Evolutionary conservation across 2,888 invertebrate species (phyloP).

Genomic region (Caenorhabditis afra): DNA sequence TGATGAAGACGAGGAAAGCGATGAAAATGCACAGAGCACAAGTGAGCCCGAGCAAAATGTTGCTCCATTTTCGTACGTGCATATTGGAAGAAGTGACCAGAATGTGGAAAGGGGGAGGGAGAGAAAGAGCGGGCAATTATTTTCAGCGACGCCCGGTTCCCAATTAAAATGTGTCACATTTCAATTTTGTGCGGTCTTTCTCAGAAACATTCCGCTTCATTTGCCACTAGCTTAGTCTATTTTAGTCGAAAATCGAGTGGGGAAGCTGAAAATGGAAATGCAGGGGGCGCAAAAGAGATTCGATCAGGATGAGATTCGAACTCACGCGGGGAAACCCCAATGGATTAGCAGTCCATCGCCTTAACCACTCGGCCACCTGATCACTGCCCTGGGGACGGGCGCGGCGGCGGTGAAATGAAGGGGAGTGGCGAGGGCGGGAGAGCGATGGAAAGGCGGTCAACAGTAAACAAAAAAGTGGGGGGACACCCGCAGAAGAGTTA

Average conservation of each 20-base stretch:
- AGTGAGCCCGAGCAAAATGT: conserved; percentile 23
- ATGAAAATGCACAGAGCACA: conserved; percentile 36
- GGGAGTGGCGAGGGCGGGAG: no score
- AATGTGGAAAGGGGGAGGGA: background rate
- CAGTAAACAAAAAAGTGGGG: no score
- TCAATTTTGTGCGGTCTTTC: background rate
- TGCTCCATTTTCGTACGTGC: conserved; percentile 15
- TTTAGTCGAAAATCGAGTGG: no score
- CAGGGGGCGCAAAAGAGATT: conserved; percentile 41
- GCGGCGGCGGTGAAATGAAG: background rate
- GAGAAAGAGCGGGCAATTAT: background rate
- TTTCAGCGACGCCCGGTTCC: background rate
- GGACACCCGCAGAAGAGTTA: no score
- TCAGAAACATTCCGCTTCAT: no score
- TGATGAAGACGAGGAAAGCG: conserved; percentile 19
- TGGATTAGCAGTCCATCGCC: conserved; percentile 81
- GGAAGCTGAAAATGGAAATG: no score
- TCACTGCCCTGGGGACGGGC: conserved; percentile 38
- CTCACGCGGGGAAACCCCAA: conserved; percentile 80
- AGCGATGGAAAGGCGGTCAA: no score
- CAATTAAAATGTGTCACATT: conserved; percentile 2
- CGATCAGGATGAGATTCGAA: conserved; percentile 79
- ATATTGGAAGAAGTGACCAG: background rate
- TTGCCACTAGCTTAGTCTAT: no score
- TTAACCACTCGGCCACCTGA: conserved; percentile 81